These are phyloP conservation scores for Orthonevra nobilis DNA, from an alignment of 2,888 invertebrate species.

Conservation along the genomic window DNA sequence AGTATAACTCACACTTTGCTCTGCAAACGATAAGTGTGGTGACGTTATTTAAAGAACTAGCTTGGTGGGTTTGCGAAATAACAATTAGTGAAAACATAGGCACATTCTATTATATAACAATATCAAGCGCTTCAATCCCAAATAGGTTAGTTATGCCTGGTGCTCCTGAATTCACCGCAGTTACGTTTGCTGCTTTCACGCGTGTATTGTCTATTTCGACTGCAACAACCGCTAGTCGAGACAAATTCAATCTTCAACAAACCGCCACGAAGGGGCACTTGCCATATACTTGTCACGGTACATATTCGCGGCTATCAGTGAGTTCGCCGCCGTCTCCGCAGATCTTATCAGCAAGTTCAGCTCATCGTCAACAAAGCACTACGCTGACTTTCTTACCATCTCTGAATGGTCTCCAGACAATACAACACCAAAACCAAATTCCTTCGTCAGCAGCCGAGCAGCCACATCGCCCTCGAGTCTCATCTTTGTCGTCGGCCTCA, in stretches of 20 bases:
- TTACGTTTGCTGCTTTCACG: slow-evolving; percentile 8
- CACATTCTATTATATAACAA: too few species aligned
- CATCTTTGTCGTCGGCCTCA: not conserved
- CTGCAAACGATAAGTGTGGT: too few species aligned
- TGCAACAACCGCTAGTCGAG: not conserved
- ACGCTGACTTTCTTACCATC: too few species aligned
- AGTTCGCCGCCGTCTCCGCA: slow-evolving; percentile 1
- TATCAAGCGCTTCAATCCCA: too few species aligned
- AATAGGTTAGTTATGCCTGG: too few species aligned
- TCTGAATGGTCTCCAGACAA: not conserved
- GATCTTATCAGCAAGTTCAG: too few species aligned
- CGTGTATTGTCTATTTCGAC: not conserved
- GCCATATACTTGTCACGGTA: not conserved
- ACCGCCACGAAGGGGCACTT: not conserved
- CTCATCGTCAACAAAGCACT: not conserved
- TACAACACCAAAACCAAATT: not conserved
- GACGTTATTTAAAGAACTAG: too few species aligned
- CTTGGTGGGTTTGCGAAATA: too few species aligned
- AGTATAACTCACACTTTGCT: too few species aligned
- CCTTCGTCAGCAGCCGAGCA: too few species aligned
- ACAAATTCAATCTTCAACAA: not conserved
- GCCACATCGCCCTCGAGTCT: not conserved
- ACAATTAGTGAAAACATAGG: too few species aligned
- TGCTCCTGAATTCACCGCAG: too few species aligned
- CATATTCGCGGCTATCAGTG: not conserved